Conservation (phyloP, 2,888 invertebrate species). For the Eristalinus sepulchralis region DNA sequence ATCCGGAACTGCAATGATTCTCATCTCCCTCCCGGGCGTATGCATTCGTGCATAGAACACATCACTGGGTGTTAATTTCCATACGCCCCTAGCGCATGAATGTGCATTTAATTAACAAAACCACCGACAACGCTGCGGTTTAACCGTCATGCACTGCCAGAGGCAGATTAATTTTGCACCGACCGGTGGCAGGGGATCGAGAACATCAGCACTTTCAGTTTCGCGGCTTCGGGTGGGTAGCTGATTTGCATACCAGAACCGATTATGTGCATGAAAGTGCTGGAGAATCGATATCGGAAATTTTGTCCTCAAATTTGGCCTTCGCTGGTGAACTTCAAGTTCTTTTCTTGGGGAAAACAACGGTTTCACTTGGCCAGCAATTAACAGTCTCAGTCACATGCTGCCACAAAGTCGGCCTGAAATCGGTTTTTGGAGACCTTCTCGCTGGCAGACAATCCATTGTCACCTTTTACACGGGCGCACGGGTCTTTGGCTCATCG, state of each 20-base stretch:
- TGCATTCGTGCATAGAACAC: conserved; percentile 13
- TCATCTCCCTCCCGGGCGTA: background rate
- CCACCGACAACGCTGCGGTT: background rate
- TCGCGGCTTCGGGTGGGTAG: background rate
- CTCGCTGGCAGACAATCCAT: background rate
- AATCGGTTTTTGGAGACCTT: conserved; percentile 30
- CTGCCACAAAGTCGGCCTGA: conserved; percentile 15
- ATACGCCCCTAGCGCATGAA: conserved; percentile 26
- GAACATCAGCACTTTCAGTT: conserved; percentile 20
- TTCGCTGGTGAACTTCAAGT: conserved; percentile 20
- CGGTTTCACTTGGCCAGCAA: conserved; percentile 8
- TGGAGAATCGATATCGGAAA: background rate
- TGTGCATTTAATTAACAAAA: conserved; percentile 43
- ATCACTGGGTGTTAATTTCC: conserved; percentile 36
- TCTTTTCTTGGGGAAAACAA: background rate
- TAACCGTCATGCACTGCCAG: conserved; percentile 22
- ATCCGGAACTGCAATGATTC: conserved; percentile 30
- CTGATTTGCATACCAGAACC: background rate
- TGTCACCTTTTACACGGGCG: conserved; percentile 9
- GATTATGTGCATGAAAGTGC: background rate
- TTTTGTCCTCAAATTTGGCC: background rate
- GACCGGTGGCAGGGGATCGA: background rate
- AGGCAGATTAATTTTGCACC: background rate
- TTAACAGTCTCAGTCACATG: conserved; percentile 13
- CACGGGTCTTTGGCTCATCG: conserved; percentile 32